These are phyloP conservation scores for Icerya purchasi DNA, from an alignment of 2,888 invertebrate species.

Conservation along the genomic window DNA sequence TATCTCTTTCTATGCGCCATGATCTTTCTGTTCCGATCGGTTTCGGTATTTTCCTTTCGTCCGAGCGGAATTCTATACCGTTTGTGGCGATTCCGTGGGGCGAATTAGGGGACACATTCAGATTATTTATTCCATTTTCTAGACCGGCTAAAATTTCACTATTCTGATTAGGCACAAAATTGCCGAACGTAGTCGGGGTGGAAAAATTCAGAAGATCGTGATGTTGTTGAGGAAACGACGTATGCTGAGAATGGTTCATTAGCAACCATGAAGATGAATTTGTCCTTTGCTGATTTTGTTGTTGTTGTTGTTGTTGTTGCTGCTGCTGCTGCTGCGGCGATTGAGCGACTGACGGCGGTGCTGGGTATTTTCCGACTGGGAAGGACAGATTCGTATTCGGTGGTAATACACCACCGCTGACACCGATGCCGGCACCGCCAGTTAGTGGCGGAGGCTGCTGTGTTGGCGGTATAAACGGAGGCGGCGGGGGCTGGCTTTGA, in stretches of 20 bases:
- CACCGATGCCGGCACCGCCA: slow-evolving; percentile 18
- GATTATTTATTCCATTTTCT: slow-evolving; percentile 17
- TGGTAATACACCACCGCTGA: slow-evolving; percentile 6
- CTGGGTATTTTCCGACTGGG: slow-evolving; percentile 24
- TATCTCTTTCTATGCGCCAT: slow-evolving; percentile 31
- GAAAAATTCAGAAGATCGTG: slow-evolving; percentile 16
- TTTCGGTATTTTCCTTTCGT: slow-evolving; percentile 37
- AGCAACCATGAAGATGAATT: background rate
- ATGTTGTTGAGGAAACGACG: slow-evolving; percentile 2
- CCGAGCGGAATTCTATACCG: slow-evolving; percentile 20
- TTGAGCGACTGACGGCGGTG: slow-evolving; percentile 15
- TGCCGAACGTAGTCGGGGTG: slow-evolving; percentile 15
- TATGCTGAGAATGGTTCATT: too few species aligned
- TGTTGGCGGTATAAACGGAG: slow-evolving; percentile 8
- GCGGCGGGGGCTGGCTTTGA: slow-evolving; percentile 9
- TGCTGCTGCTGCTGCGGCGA: background rate
- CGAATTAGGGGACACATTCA: slow-evolving; percentile 16
- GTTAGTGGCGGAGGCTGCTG: slow-evolving; percentile 19
- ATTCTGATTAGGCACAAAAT: slow-evolving; percentile 9
- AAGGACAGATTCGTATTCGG: slow-evolving; percentile 17
- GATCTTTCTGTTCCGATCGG: slow-evolving; percentile 69
- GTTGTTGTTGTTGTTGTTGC: background rate
- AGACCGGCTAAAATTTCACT: slow-evolving; percentile 29
- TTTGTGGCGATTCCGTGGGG: slow-evolving; percentile 22
- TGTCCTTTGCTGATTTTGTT: slow-evolving; percentile 4